Percentiles rank a stretch among this genome's conserved stretches.
Evolutionary conservation across 2,888 invertebrate species (phyloP).

Genomic region (Sphaerophoria taeniata): DNA sequence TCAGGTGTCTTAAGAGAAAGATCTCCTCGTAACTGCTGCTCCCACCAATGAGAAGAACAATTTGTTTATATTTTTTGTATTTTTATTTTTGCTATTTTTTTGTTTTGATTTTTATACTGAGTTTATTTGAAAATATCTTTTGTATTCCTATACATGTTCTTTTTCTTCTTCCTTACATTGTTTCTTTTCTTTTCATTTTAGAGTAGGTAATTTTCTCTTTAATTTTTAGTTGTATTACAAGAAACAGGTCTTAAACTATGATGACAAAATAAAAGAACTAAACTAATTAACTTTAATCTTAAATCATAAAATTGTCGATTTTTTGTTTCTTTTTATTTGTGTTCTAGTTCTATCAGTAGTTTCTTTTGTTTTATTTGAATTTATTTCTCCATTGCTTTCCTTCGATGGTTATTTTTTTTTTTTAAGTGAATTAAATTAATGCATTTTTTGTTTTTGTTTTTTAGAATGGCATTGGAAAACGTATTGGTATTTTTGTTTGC

Average conservation of each 20-base stretch:
- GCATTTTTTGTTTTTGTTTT: not conserved
- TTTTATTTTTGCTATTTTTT: constrained; percentile 65
- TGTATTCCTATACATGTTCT: constrained; percentile 61
- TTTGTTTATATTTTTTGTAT: constrained; percentile 32
- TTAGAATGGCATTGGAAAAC: constrained; percentile 58
- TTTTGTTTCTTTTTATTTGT: constrained; percentile 21
- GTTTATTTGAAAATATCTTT: constrained; percentile 71
- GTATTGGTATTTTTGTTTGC: not conserved
- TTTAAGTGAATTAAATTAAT: constrained; percentile 27
- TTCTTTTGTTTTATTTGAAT: not conserved
- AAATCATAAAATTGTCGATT: constrained; percentile 38
- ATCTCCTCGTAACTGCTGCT: not conserved
- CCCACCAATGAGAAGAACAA: not conserved
- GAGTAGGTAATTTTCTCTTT: constrained; percentile 48
- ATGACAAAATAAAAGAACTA: constrained; percentile 58
- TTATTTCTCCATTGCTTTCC: constrained; percentile 25
- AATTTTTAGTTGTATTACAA: constrained; percentile 21
- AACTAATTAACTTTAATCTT: constrained; percentile 65
- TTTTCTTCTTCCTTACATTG: constrained; percentile 35
- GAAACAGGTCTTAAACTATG: constrained; percentile 69
- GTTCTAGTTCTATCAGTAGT: constrained; percentile 29
- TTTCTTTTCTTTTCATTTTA: constrained; percentile 43
- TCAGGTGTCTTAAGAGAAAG: not conserved
- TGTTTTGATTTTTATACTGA: constrained; percentile 61
- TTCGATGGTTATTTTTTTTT: constrained; percentile 59